Conservation (phyloP, 2,113 vertebrate genomes). For the Amphiprion percula region DNA sequence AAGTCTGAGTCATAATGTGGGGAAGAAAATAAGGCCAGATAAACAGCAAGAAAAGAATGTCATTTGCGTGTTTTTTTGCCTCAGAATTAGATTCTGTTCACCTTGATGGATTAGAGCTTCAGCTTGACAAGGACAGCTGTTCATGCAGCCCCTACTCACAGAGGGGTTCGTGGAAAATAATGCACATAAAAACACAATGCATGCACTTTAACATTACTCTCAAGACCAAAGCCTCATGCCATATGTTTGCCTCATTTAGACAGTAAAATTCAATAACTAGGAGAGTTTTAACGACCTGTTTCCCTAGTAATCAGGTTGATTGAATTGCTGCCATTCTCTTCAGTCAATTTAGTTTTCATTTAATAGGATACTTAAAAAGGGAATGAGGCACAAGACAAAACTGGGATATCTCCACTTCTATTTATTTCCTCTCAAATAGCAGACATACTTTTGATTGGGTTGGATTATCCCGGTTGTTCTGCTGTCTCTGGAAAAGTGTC, state of each 20-base stretch:
- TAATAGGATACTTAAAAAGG: slow-evolving; percentile 74
- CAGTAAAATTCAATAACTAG: slow-evolving; percentile 42
- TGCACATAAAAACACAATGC: slow-evolving; percentile 2
- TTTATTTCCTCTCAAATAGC: slow-evolving; percentile 18
- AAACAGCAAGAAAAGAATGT: slow-evolving; percentile 33
- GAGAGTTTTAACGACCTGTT: slow-evolving; percentile 66
- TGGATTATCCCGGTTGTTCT: slow-evolving; percentile 44
- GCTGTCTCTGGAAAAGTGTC: slow-evolving; percentile 61
- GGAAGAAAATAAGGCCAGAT: slow-evolving; percentile 6
- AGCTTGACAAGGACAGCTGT: slow-evolving; percentile 29
- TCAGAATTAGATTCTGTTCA: slow-evolving; percentile 26
- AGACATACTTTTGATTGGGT: slow-evolving; percentile 43
- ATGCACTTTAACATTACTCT: slow-evolving; percentile 11
- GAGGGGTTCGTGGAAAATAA: background rate
- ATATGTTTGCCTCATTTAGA: slow-evolving; percentile 38
- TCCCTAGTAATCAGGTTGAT: slow-evolving; percentile 73
- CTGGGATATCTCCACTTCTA: slow-evolving; percentile 37
- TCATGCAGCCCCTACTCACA: slow-evolving; percentile 9
- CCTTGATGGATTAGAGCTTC: slow-evolving; percentile 57
- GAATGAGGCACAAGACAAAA: slow-evolving; percentile 61
- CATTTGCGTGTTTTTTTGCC: slow-evolving; percentile 3
- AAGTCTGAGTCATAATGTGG: slow-evolving; percentile 60
- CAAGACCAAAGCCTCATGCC: background rate
- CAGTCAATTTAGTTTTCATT: slow-evolving; percentile 70
- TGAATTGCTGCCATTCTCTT: slow-evolving; percentile 66